Conservation (phyloP, 2,797 vertebrate species). For the Neosalanx taihuensis region DNA sequence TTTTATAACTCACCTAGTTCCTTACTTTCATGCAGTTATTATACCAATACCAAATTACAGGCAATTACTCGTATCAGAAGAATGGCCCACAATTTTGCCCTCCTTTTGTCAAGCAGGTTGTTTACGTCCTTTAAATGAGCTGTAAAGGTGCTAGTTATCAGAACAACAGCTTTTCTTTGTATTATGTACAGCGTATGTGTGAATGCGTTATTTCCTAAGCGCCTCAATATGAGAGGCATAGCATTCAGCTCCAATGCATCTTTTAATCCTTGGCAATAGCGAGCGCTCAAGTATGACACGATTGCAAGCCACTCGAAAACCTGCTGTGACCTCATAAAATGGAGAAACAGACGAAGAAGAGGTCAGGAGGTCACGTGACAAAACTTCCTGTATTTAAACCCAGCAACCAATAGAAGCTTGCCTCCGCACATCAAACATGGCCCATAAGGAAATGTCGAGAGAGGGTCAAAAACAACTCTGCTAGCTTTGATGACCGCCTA, state of each 20-base stretch:
- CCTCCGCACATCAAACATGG: conserved; percentile 65
- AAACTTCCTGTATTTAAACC: conserved; percentile 68
- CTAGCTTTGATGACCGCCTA: conserved; percentile 63
- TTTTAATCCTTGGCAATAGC: neutral
- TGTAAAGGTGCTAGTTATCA: conserved; percentile 49
- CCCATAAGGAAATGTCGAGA: conserved; percentile 72
- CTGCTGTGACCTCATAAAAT: conserved; percentile 63
- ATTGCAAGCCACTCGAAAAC: conserved; percentile 65
- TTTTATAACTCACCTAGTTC: conserved; percentile 24
- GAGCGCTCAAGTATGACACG: neutral
- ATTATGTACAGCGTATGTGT: neutral
- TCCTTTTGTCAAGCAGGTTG: conserved; percentile 55
- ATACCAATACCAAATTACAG: conserved; percentile 53
- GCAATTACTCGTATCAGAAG: conserved; percentile 58
- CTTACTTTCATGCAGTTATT: conserved; percentile 55
- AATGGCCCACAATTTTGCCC: conserved; percentile 6
- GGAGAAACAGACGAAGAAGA: conserved; percentile 55
- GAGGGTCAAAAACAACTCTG: conserved; percentile 66
- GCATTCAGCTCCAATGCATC: neutral
- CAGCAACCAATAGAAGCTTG: conserved; percentile 50
- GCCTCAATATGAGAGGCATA: neutral
- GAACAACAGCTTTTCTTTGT: conserved; percentile 39
- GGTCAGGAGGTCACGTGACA: conserved; percentile 21
- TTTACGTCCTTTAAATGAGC: conserved; percentile 56
- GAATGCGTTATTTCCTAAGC: conserved; percentile 5